These are phyloP conservation scores for Melangyna quadrimaculata DNA, from an alignment of 2,888 invertebrate genomes.

Conservation along the genomic window DNA sequence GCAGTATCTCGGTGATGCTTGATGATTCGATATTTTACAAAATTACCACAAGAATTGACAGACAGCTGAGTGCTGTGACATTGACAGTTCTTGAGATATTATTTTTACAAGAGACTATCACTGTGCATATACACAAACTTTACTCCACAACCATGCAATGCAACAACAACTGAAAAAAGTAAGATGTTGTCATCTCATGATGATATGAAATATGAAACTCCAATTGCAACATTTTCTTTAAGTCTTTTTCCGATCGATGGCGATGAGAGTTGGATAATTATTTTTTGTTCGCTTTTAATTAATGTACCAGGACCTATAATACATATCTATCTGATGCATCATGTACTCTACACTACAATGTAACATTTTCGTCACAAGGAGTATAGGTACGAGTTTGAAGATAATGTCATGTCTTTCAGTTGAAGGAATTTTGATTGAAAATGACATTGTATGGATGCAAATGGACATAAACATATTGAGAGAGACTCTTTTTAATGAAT, in stretches of 20 bases:
- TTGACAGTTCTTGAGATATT: constrained; percentile 45
- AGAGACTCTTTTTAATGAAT: not conserved
- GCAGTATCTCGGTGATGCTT: not conserved
- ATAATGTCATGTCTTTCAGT: constrained; percentile 51
- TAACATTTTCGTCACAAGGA: constrained; percentile 22
- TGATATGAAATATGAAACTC: constrained; percentile 62
- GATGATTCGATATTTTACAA: not conserved
- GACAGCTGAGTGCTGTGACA: constrained; percentile 48
- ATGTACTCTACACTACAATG: constrained; percentile 21
- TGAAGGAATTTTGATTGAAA: constrained; percentile 58
- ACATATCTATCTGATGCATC: constrained; percentile 11
- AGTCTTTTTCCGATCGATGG: too few relatives aligned
- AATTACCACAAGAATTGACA: constrained; percentile 51
- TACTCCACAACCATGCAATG: not conserved
- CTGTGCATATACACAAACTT: not conserved
- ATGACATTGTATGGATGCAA: constrained; percentile 44
- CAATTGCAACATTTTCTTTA: constrained; percentile 27
- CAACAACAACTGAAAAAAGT: not conserved
- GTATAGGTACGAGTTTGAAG: not conserved
- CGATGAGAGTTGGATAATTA: not conserved
- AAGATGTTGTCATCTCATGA: not conserved
- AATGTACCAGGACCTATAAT: not conserved
- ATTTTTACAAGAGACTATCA: constrained; percentile 28
- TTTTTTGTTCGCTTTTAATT: constrained; percentile 48
- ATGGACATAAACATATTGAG: constrained; percentile 15